Percentiles rank a stretch among this genome's conserved stretches.
Conservation (phyloP, 2,113 vertebrate species). For the Amphiprion percula region DNA sequence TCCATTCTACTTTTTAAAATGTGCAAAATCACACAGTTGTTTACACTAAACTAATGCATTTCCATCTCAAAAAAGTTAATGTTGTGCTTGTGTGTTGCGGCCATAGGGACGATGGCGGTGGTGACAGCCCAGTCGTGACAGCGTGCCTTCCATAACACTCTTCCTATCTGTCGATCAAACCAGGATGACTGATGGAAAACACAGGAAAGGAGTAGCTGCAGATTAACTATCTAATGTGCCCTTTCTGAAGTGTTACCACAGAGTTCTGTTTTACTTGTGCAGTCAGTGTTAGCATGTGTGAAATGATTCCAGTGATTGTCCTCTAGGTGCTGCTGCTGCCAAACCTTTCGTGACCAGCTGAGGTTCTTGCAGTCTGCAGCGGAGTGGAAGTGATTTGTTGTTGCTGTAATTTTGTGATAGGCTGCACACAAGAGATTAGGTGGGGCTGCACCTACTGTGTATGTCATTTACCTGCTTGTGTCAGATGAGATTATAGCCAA, state of each 20-base stretch:
- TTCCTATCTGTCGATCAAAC: constrained; percentile 34
- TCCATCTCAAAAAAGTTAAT: rapidly evolving
- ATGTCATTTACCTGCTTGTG: not conserved
- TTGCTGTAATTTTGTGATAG: constrained; percentile 3
- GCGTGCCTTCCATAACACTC: constrained; percentile 62
- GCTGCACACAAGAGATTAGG: not conserved
- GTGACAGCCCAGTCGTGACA: constrained; percentile 55
- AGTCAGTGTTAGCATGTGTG: not conserved
- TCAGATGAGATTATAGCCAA: not conserved
- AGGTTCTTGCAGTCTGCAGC: not conserved
- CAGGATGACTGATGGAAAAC: constrained; percentile 7
- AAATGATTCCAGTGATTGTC: constrained; percentile 10
- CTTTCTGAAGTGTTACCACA: constrained; percentile 4
- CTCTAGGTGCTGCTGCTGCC: constrained; percentile 54
- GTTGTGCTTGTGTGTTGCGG: constrained; percentile 60
- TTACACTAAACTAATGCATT: too few relatives aligned
- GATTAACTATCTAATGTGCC: constrained; percentile 2
- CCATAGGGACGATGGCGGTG: constrained; percentile 42
- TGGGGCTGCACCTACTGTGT: not conserved
- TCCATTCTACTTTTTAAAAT: too few relatives aligned
- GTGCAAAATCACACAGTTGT: too few relatives aligned
- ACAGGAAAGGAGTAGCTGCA: not conserved
- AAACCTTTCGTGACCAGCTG: constrained; percentile 12
- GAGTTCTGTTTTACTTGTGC: not conserved
- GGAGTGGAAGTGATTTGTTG: constrained; percentile 4